A percentile compares a stretch with the other conserved stretches of the same genome.
These are phyloP conservation scores for Buceros bicornis DNA, from an alignment of 2,797 vertebrate genomes.

Conservation along the genomic window DNA sequence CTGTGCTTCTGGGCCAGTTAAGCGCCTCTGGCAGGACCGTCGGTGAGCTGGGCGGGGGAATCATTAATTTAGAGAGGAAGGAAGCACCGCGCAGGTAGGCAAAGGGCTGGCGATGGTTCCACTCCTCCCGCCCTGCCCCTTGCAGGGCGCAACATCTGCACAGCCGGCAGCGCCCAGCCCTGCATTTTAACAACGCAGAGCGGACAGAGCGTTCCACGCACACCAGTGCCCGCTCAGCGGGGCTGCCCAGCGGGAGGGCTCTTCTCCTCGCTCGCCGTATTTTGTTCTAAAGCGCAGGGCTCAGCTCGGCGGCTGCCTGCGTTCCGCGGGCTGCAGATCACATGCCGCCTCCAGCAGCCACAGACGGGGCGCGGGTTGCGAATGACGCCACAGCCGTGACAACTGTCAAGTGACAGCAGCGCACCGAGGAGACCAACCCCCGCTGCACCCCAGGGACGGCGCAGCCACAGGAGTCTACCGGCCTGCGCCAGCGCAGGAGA, in stretches of 20 bases:
- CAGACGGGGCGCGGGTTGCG: rapidly evolving
- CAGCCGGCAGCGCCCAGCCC: rapidly evolving
- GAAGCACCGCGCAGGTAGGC: too few species aligned
- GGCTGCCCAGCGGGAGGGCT: neutral
- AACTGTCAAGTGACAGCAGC: rapidly evolving
- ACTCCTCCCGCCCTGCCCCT: rapidly evolving
- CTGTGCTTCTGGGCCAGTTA: neutral
- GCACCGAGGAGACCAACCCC: neutral
- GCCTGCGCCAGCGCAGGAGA: rapidly evolving
- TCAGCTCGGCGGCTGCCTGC: rapidly evolving
- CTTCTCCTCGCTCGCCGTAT: rapidly evolving
- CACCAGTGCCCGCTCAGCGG: rapidly evolving
- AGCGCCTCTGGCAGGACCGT: rapidly evolving
- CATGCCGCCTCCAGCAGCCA: rapidly evolving
- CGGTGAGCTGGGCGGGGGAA: neutral
- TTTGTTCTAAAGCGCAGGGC: neutral
- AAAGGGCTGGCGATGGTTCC: neutral
- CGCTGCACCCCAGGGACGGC: rapidly evolving
- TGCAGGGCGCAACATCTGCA: rapidly evolving
- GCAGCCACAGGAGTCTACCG: rapidly evolving
- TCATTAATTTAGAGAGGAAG: too few species aligned
- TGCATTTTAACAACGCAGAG: rapidly evolving
- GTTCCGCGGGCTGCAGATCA: rapidly evolving
- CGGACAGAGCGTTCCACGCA: neutral
- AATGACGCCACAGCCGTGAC: rapidly evolving